These are phyloP conservation scores for Cladopsammia gracilis DNA, from an alignment of 64 coral and sea anemone genomes.

Conservation along the genomic window DNA sequence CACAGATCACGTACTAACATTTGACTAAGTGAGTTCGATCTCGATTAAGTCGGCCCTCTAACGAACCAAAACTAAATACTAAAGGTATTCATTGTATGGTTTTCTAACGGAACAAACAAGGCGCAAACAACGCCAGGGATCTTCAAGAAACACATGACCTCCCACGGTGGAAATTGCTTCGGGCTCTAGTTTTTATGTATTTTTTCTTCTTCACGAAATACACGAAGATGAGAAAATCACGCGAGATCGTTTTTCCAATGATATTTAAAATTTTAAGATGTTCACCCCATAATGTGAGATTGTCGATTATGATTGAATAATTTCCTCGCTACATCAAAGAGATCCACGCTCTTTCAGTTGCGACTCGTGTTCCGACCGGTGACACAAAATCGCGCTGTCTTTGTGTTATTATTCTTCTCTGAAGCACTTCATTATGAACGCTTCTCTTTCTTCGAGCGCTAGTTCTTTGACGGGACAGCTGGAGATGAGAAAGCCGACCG, in stretches of 20 bases:
- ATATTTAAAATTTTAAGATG: background rate
- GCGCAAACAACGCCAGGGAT: background rate
- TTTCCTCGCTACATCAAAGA: conserved; percentile 20
- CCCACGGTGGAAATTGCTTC: conserved; percentile 48
- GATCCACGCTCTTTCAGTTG: background rate
- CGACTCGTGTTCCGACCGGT: conserved; percentile 9
- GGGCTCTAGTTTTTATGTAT: background rate
- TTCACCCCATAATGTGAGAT: background rate
- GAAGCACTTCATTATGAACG: conserved; percentile 3
- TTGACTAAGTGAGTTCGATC: background rate
- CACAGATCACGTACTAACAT: conserved; percentile 4
- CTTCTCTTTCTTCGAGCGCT: conserved; percentile 1
- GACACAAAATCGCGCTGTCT: background rate
- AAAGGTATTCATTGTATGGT: background rate
- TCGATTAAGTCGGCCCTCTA: background rate
- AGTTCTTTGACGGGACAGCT: conserved; percentile 48
- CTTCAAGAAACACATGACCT: conserved; percentile 15
- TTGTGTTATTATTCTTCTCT: background rate
- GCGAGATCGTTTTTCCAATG: background rate
- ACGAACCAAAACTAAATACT: background rate
- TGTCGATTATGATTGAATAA: conserved; percentile 4
- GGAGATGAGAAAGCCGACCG: conserved; percentile 20
- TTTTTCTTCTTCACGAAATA: background rate
- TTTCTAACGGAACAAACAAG: conserved; percentile 54
- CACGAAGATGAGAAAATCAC: background rate